Evolutionary conservation across 2,888 invertebrate species (phyloP), one percentile per base, ranked within the genome.

Genomic region (Baccha elongata): DNA sequence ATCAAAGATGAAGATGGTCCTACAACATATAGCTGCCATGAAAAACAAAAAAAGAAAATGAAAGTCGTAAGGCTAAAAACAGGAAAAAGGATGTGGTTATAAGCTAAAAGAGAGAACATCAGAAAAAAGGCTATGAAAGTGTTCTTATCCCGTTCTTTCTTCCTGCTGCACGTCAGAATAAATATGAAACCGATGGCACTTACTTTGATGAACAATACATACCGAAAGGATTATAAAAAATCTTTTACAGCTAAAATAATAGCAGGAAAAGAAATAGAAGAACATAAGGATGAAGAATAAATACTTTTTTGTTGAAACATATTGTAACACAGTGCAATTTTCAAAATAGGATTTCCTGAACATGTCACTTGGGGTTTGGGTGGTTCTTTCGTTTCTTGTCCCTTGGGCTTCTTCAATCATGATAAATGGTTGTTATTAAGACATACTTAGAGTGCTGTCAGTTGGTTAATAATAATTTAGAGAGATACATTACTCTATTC

Each of bases 101-200:
- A n/a, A n/a, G n/a, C n/a, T n/a, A n/a, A n/a, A 29, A 53, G 15
- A 6, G 37, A 29, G 13, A 32, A 52, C 37, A n/a, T n/a, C 2
- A 29, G n/a, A 8, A 67, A 52, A 19, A 42, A 19, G 10, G 2
- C 44, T 17, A n/a, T 17, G 35, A n/a, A 64, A 64, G 55, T 69
- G 23, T 40, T 60, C 23, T 58, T 58, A 58, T 65, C 50, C 52
- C 37, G 44, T 17, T 44, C n/a, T 10, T 44, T n/a, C 71, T 65
- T 46, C 64, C 60, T 60, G 42, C 11, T 13, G 29, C n/a, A 64
- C 21, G 37, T 44, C 29, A 37, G 40, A 50, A 72, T 65, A 64
- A 64, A 72, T 78, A 37, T 67, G 67, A 72, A 53, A 64, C 73
- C 42, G 23, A 62, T 42, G 40, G 67, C 68, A 79, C 79, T 73